Evolutionary conservation across 23 tunicate species (phyloP).

Genomic region (Pegea sp.): DNA sequence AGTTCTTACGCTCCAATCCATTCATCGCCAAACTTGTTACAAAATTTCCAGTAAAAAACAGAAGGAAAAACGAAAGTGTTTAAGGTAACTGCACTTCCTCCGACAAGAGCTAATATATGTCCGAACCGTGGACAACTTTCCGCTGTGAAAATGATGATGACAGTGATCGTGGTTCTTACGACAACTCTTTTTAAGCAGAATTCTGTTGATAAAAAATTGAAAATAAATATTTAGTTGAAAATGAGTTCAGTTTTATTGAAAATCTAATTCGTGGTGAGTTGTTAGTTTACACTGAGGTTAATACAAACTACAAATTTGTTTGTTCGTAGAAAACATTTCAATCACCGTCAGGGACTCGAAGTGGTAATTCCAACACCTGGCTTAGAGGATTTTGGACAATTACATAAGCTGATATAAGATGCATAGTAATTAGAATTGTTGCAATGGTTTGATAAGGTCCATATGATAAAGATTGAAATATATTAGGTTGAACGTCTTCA

Average conservation of each 20-base stretch:
- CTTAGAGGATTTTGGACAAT: slow-evolving; percentile 93
- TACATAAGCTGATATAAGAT: slow-evolving; percentile 85
- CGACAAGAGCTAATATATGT: slow-evolving; percentile 76
- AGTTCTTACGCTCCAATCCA: slow-evolving; percentile 77
- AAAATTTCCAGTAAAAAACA: slow-evolving; percentile 39
- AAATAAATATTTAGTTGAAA: neutral
- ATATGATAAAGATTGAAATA: slow-evolving; percentile 49
- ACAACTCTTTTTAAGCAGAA: slow-evolving; percentile 79
- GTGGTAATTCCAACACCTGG: slow-evolving; percentile 75
- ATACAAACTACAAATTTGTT: no score
- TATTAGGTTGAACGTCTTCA: slow-evolving; percentile 49
- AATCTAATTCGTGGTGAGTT: neutral
- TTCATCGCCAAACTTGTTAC: slow-evolving; percentile 12
- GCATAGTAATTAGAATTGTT: slow-evolving; percentile 75
- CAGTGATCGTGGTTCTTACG: slow-evolving; percentile 49
- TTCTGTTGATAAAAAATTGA: slow-evolving; percentile 14
- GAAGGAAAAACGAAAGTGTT: slow-evolving; percentile 98
- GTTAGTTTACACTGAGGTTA: no score
- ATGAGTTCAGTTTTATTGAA: neutral
- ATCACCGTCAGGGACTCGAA: slow-evolving; percentile 58
- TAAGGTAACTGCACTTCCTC: slow-evolving; percentile 89
- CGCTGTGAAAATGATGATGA: slow-evolving; percentile 64
- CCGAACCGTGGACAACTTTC: slow-evolving; percentile 83
- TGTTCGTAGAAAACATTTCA: neutral
- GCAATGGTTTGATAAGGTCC: slow-evolving; percentile 42